These are phyloP conservation scores for Holotrichia oblita DNA, from an alignment of 1,140 invertebrate species.

Conservation along the genomic window DNA sequence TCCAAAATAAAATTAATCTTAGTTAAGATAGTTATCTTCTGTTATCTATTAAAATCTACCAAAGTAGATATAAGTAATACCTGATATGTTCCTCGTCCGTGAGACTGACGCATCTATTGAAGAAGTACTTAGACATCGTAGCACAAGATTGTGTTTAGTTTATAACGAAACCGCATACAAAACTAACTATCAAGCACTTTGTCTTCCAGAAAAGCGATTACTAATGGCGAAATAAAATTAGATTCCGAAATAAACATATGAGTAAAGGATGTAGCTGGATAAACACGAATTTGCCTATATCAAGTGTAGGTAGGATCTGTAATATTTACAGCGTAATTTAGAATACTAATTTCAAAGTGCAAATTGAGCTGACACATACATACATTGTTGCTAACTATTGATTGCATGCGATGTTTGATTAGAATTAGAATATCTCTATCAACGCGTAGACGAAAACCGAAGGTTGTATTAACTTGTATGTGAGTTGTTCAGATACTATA, in stretches of 20 bases:
- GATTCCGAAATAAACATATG: slow-evolving; percentile 31
- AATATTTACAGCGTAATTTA: neutral
- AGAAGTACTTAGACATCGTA: neutral
- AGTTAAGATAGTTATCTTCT: neutral
- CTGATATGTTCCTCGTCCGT: slow-evolving; percentile 21
- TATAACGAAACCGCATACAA: slow-evolving; percentile 19
- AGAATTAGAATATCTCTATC: too few relatives aligned
- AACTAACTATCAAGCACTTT: neutral
- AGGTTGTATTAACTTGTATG: too few relatives aligned
- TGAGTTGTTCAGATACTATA: too few relatives aligned
- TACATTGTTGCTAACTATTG: too few relatives aligned
- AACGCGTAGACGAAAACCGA: too few relatives aligned
- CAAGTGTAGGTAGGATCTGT: too few relatives aligned
- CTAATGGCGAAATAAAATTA: slow-evolving; percentile 21
- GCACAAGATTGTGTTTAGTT: neutral
- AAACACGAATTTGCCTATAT: neutral
- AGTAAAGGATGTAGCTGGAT: neutral
- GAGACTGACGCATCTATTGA: slow-evolving; percentile 35
- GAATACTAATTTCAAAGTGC: too few relatives aligned
- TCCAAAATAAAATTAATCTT: neutral
- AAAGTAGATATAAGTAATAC: neutral
- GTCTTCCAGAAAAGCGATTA: neutral
- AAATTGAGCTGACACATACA: too few relatives aligned
- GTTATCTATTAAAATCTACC: neutral
- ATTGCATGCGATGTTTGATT: too few relatives aligned